Base-by-base conservation (phyloP, 2,888 invertebrate genomes). In the Drosophila eohydei region DNA sequence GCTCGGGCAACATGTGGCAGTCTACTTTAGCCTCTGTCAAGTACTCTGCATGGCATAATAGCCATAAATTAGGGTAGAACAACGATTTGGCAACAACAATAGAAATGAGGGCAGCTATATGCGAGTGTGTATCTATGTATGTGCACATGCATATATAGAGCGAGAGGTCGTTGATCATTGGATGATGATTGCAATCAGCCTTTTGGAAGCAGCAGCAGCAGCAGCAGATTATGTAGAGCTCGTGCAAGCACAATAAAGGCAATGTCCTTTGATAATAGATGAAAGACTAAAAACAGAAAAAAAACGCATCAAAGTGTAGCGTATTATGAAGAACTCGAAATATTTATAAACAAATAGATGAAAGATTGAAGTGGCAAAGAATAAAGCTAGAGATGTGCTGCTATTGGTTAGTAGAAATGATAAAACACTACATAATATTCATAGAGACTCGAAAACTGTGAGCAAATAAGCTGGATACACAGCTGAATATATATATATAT, bases 1-100 rank as follows among this genome's bases (percentile, higher is more conserved):
- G 46, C 59, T 54, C 67, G 16, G 21, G 57, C 48, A 79, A 34
- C 80, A 74, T 54, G 62, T 79, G 76, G 57, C 67, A 79, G 61
- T 78, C 69, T 58, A 68, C 67, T 38, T 65, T 62, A 60, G 65
- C 44, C 71, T 52, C 65, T 80, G 71, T 77, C 74, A 83, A 86
- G 83, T 56, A 67, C 81, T 87, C 71, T 81, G 76, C 56, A 69
- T 72, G 83, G 64, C 72, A 78, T 83, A 85, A 83, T 88, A 78
- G 83, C 88, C 83, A 83, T 83, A 83, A 88, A 83, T 83, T 80
- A 85, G 81, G 83, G 83, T 75, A 83, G 66, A 83, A 71, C 74
- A 71, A 83, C 88, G 81, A 83, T 83, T 88, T 80, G 78, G 80
- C 64, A 69, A 69, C 80, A 64, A 80, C 80, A 85, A 80, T 69